Base-by-base conservation (phyloP, 1,140 invertebrate species). In the Philaenus spumarius region DNA sequence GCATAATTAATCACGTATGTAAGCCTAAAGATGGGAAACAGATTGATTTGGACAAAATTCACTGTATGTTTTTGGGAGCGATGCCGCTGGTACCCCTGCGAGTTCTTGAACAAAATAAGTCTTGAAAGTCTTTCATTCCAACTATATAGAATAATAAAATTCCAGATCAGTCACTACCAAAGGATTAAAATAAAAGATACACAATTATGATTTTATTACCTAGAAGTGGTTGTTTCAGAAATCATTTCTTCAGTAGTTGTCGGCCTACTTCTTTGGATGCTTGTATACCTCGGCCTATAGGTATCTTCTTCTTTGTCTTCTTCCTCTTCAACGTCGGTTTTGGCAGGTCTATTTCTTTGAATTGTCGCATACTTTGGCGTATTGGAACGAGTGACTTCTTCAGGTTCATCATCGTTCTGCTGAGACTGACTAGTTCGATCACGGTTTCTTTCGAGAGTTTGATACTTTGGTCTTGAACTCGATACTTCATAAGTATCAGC, bases 321-420 rank as follows among this genome's bases (percentile, higher is more conserved):
- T 46, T 71, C 72, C 9, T 77, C 72, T 7, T 72, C 70, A 14
- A 7, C 17, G 3, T 14, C 1, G 5, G 19, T 20, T 43, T 20
- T n/a, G 14, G 45, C 42, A 34, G 54, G 47, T 26, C 52, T 50
- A 1, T 30, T 20, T 55, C 58, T 26, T 35, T 60, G 24, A 15
- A 60, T 60, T 12, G 43, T 47, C 15, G 46, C 35, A 26, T 60
- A 60, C 26, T 34, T 30, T 19, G 52, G 30, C 24, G 43, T 42
- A 2, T 12, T 40, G 14, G 17, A 17, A 17, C 17, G 22, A 11
- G 50, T 17, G 9, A 22, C 45, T 45, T 58, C 55, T 24, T 62
- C 60, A 15, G 56, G 43, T 46, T 61, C 53, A 3, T 40, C 56
- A 12, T 19, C 40, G 14, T 12, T 17, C 24, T 47, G 40, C 35